phyloP scores from a whole-genome alignment of 2,888 invertebrate species.

The Sinohyriopsis cumingii region DNA sequence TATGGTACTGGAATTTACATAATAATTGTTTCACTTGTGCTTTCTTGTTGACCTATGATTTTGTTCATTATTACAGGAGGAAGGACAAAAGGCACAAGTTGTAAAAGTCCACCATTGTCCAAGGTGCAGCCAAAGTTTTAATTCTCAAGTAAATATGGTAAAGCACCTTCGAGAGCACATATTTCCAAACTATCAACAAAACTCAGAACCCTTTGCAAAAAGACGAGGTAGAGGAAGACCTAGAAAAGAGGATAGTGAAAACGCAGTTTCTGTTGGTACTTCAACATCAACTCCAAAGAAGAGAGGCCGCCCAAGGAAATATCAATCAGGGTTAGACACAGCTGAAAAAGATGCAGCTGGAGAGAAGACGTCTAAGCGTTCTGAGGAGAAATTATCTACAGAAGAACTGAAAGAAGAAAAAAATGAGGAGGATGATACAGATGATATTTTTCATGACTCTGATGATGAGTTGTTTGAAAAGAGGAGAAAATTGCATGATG shows the following conservation, averaged over 20 bases:
- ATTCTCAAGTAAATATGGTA: constrained; percentile 45
- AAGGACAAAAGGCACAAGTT: constrained; percentile 12
- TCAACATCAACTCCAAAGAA: too few species aligned
- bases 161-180: constrained; percentile 53
- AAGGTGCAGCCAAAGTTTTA: constrained; percentile 45
- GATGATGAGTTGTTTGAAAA: constrained; percentile 10
- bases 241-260: background rate
- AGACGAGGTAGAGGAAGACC: constrained; percentile 9
- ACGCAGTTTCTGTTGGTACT: too few species aligned
- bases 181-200: constrained; percentile 12
- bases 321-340: background rate
- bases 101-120: constrained; percentile 40
- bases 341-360: background rate
- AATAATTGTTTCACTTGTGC: too few species aligned
- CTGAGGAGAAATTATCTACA: too few species aligned
- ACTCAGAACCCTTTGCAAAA: background rate
- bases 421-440: constrained; percentile 7
- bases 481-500: constrained; percentile 6
- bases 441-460: constrained; percentile 11
- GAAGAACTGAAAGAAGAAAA: background rate
- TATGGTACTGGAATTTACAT: too few species aligned
- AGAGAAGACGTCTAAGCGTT: background rate
- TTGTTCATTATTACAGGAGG: too few species aligned
- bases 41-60: too few species aligned
- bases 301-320: background rate